Percentiles rank a stretch among this genome's conserved stretches.
phyloP scores from a whole-genome alignment of 2,797 vertebrate species.

The Coendou prehensilis region DNA sequence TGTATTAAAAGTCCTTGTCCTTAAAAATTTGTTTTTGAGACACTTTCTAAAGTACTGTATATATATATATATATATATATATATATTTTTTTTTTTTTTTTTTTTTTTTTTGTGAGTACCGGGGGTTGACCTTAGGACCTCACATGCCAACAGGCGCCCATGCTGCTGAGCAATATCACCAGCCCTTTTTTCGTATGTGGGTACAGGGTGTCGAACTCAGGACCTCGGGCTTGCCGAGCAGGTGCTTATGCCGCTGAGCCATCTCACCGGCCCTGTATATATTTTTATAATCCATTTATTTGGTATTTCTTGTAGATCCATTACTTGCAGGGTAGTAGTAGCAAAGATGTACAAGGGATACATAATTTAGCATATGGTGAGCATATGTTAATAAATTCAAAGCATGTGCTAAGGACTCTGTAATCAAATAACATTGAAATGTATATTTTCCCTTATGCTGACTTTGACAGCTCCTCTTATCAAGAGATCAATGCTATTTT shows the following conservation, averaged over 20 bases:
- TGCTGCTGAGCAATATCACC: too few species aligned
- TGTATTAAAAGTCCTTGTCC: conserved; percentile 11
- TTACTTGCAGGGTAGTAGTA: not conserved
- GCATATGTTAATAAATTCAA: conserved; percentile 29
- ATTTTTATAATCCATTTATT: conserved; percentile 3
- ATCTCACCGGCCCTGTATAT: not conserved
- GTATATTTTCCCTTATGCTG: not conserved
- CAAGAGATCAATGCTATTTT: not conserved
- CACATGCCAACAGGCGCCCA: too few species aligned
- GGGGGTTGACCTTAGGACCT: too few species aligned
- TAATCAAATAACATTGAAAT: not conserved
- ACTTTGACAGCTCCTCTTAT: not conserved
- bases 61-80: too few species aligned
- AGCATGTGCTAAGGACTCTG: conserved; percentile 4
- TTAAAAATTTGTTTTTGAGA: conserved; percentile 19
- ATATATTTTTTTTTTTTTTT: too few species aligned
- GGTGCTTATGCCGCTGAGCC: too few species aligned
- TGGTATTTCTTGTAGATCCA: not conserved
- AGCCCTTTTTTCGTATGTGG: too few species aligned
- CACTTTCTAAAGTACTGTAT: not conserved
- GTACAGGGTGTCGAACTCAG: too few species aligned
- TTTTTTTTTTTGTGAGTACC: too few species aligned
- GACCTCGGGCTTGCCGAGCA: too few species aligned
- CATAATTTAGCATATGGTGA: not conserved
- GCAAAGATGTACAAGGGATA: not conserved